Evolutionary conservation across 1,140 invertebrate species (phyloP).

Genomic region (Heliconius hewitsoni): DNA sequence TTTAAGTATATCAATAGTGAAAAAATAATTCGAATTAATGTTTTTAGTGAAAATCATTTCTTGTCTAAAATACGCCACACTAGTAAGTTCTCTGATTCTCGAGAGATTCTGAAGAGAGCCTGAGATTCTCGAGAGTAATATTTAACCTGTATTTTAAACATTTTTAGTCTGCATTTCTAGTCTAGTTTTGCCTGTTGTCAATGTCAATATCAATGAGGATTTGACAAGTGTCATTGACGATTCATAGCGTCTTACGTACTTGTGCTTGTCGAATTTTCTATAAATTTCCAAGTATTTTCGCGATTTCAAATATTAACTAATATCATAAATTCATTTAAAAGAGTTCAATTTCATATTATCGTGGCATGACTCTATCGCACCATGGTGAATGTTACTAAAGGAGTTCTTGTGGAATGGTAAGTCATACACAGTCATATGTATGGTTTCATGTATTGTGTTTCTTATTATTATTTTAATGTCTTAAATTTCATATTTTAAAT

Average conservation of each 20-base stretch:
- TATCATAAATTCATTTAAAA: not conserved
- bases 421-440: not conserved
- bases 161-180: not conserved
- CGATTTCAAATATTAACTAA: not conserved
- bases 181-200: not conserved
- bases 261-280: not conserved
- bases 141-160: not conserved
- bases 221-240: not conserved
- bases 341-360: not conserved
- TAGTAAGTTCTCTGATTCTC: too few relatives aligned
- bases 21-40: too few relatives aligned
- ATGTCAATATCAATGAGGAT: not conserved
- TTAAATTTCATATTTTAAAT: too few relatives aligned
- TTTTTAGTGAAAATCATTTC: too few relatives aligned
- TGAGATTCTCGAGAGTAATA: too few relatives aligned
- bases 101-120: too few relatives aligned
- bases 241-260: not conserved
- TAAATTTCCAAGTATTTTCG: not conserved
- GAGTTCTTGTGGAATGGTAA: slow-evolving; percentile 75
- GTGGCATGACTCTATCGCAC: slow-evolving; percentile 49
- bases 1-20: too few relatives aligned
- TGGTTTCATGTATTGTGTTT: not conserved
- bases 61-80: too few relatives aligned
- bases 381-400: slow-evolving; percentile 80
- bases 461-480: not conserved